Percentiles rank a stretch among this genome's conserved stretches.
Conservation (phyloP, 2,888 invertebrate species). For the Tachina grossa region DNA sequence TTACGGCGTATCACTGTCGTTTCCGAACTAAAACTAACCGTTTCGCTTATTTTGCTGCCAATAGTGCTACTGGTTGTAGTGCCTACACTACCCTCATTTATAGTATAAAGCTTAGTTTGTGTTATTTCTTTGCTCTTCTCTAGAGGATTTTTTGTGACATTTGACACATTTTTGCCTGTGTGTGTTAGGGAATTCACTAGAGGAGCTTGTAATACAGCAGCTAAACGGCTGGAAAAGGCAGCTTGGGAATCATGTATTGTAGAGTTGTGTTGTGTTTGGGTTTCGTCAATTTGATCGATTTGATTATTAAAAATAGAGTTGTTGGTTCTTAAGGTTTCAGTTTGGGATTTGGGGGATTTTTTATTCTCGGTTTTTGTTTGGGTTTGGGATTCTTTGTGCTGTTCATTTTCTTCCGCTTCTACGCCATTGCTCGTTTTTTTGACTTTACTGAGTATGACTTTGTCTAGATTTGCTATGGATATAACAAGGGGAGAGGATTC, state of each 20-base stretch:
- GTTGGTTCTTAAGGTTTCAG: slow-evolving; percentile 39
- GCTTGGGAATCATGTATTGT: slow-evolving; percentile 67
- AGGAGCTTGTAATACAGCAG: slow-evolving; percentile 78
- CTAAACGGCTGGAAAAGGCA: slow-evolving; percentile 78
- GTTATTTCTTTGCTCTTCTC: slow-evolving; percentile 14
- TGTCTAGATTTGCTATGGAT: slow-evolving; percentile 82
- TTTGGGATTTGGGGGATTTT: slow-evolving; percentile 38
- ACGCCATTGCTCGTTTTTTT: slow-evolving; percentile 72
- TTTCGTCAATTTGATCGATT: slow-evolving; percentile 33
- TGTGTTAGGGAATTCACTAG: slow-evolving; percentile 28
- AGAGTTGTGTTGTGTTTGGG: slow-evolving; percentile 33
- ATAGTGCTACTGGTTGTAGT: slow-evolving; percentile 71
- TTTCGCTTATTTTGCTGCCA: slow-evolving; percentile 76
- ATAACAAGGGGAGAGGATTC: slow-evolving; percentile 83
- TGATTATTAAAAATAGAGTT: slow-evolving; percentile 20
- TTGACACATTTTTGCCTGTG: background rate
- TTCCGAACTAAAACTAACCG: slow-evolving; percentile 80
- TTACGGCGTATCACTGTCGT: slow-evolving; percentile 79
- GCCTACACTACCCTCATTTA: slow-evolving; percentile 70
- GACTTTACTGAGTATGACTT: slow-evolving; percentile 82
- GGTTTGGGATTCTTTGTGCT: slow-evolving; percentile 45
- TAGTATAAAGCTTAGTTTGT: slow-evolving; percentile 62
- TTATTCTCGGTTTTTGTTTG: slow-evolving; percentile 47
- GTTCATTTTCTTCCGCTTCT: slow-evolving; percentile 53
- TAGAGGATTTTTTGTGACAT: slow-evolving; percentile 20